Base-by-base conservation (phyloP, 1,140 invertebrate genomes). In the Bombus breviceps region DNA sequence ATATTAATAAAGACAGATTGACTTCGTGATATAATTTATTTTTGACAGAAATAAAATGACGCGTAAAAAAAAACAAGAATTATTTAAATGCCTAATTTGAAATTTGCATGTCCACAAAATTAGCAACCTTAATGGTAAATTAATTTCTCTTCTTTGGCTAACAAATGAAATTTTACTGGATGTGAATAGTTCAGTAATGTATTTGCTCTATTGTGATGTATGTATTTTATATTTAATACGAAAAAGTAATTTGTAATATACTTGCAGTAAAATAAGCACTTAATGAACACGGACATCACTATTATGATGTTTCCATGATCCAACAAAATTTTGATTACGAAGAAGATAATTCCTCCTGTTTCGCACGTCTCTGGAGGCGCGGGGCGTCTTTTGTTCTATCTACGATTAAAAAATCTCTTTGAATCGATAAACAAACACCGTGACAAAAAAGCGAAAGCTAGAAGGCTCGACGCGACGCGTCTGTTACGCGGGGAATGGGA, bases 381-480 rank as follows among this genome's bases (percentile, higher is more conserved):
- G 66, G 0, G 1, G 8, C 9, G 18, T 37, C 32, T 57, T 57
- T 47, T 53, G 41, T 74, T 71, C 4, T 2, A 43, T 9, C 9
- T 4, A 1, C 4, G 3, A 71, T 10, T 2, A 15, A 64, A 62
- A 37, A 64, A 37, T 34, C 43, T 10, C 37, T 41, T 13, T 8
- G 25, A 72, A 81, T 39, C 9, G 22, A 62, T n/a, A 32, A 12
- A 5, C 28, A 53, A 34, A n/a, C 47, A 5, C 18, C 6, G 18
- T 15, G 22, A 22, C 13, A 43, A 69, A 85, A 85, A 85, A 80
- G 77, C 68, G 83, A 85, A 85, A 79, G 82, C 76, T 62, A 32
- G 53, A 37, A 41, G 41, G 37, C 0, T 13, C 12, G 34, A 39
- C 6, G 28, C 39, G 77, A 10, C 57, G 59, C 57, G 75, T 78